Evolutionary conservation across 2,797 vertebrate genomes (phyloP).

Genomic region (Tadarida brasiliensis): DNA sequence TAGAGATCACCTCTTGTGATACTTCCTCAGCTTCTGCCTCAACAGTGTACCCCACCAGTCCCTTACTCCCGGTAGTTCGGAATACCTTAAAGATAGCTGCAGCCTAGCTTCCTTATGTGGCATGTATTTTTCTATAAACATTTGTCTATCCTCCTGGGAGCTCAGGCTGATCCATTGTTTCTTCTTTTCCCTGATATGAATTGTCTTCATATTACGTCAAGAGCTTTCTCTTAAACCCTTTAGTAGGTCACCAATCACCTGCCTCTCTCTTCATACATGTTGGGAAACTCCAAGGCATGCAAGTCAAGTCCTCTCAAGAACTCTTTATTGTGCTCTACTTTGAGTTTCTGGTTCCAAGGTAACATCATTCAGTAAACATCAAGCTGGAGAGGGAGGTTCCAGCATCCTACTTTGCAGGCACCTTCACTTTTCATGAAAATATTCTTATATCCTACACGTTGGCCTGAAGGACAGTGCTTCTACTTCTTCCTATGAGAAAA

Average conservation of each 20-base stretch:
- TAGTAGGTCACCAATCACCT: too few species aligned
- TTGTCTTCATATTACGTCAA: neutral
- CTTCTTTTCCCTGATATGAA: neutral
- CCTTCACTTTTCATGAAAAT: neutral
- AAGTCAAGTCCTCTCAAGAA: neutral
- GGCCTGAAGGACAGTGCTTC: neutral
- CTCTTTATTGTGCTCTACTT: neutral
- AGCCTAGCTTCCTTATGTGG: neutral
- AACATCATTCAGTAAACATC: neutral
- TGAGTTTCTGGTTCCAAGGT: neutral
- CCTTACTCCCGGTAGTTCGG: neutral
- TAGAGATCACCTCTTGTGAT: neutral
- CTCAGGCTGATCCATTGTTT: neutral
- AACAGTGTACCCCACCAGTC: neutral
- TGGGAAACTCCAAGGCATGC: neutral
- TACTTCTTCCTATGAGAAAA: neutral
- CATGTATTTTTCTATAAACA: neutral
- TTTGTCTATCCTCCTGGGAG: neutral
- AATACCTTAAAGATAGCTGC: neutral
- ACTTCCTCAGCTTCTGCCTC: neutral
- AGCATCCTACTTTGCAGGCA: neutral
- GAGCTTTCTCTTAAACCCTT: too few species aligned
- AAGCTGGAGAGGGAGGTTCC: neutral
- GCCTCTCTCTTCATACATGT: neutral
- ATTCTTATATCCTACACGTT: neutral